phyloP scores from a whole-genome alignment of 2,113 vertebrate genomes.

The Hippotragus niger region DNA sequence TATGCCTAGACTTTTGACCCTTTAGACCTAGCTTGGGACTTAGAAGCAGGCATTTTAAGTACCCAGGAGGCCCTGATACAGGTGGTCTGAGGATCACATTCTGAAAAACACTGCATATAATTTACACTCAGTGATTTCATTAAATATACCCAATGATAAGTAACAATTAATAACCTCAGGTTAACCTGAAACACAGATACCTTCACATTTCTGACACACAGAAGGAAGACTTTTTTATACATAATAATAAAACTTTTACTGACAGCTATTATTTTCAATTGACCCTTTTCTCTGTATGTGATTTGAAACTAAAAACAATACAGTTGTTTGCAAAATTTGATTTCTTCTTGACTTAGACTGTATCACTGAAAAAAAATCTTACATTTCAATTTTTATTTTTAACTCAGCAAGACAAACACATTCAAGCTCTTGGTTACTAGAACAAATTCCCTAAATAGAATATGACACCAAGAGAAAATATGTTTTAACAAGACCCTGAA shows the following conservation, averaged over 20 bases:
- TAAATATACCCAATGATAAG: neutral
- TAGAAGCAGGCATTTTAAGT: neutral
- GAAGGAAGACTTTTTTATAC: neutral
- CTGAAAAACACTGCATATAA: neutral
- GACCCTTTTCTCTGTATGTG: neutral
- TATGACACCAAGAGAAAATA: neutral
- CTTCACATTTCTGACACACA: neutral
- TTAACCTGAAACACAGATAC: neutral
- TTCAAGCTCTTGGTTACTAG: neutral
- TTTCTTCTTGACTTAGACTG: neutral
- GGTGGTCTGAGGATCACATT: neutral
- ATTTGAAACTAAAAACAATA: conserved; percentile 4
- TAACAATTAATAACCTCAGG: conserved; percentile 2
- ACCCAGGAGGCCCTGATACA: neutral
- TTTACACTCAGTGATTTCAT: neutral
- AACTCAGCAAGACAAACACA: conserved; percentile 25
- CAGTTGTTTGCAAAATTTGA: neutral
- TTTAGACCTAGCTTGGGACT: neutral
- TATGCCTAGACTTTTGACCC: neutral
- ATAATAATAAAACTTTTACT: neutral
- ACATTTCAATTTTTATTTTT: conserved; percentile 23
- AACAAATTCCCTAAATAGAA: conserved; percentile 28
- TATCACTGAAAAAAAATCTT: neutral
- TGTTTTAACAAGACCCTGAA: conserved; percentile 35
- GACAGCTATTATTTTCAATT: neutral